Evolutionary conservation across 2,797 vertebrate genomes (phyloP).

Genomic region (Pteronotus mesoamericanus): DNA sequence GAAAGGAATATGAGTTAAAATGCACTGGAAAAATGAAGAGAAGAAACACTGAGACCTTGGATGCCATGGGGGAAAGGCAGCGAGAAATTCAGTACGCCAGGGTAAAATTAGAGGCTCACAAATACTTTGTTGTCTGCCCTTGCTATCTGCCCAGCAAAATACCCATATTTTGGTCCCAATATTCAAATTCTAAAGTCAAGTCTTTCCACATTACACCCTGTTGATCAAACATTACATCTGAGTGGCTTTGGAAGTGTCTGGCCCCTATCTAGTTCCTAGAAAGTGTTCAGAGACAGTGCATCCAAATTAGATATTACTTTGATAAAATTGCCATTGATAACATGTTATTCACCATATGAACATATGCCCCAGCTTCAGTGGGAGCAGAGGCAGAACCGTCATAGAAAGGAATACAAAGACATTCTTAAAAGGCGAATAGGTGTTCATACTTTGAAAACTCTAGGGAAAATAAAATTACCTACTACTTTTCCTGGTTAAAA

Average conservation of each 20-base stretch:
- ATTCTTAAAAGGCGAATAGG: not conserved
- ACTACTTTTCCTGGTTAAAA: not conserved
- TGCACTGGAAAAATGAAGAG: not conserved
- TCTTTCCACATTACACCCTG: not conserved
- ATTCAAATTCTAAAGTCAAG: not conserved
- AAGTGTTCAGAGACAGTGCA: slow-evolving; percentile 11
- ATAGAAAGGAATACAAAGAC: not conserved
- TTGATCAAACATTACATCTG: not conserved
- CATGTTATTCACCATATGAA: not conserved
- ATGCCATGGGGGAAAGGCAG: not conserved
- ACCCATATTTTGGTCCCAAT: not conserved
- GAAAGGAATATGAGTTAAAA: not conserved
- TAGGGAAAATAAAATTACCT: not conserved
- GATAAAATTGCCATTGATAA: slow-evolving; percentile 34
- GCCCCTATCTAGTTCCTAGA: not conserved
- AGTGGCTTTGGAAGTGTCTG: not conserved
- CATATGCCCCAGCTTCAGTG: too few species aligned
- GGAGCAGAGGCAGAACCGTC: not conserved
- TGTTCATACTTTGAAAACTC: not conserved
- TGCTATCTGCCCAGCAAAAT: not conserved
- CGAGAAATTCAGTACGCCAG: not conserved
- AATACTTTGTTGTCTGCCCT: not conserved
- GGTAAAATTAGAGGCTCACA: not conserved
- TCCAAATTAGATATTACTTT: slow-evolving; percentile 41
- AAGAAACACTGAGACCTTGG: not conserved